Evolutionary conservation across 2,113 vertebrate genomes (phyloP), one percentile per base, ranked within the genome.

Genomic region (Daphoenositta chrysoptera): DNA sequence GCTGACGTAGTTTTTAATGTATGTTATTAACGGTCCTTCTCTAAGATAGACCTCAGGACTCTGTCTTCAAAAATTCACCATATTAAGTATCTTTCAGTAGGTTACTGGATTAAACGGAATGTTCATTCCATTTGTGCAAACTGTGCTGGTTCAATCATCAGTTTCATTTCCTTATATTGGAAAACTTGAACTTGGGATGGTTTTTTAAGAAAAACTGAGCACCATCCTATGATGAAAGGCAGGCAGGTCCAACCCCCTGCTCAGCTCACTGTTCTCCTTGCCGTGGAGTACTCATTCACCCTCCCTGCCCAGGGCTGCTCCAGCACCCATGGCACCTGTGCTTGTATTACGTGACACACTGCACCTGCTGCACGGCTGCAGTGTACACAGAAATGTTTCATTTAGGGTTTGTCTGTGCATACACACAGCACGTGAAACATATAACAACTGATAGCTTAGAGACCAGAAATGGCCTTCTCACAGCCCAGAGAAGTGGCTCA

Each of bases 281-380:
- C 19, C 61, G 51, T 24, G 63, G 28, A 72, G 45, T 11, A 40
- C 20, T 21, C 20, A 44, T 37, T 44, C 10, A 30, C 13, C 17
- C 3, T 69, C 10, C 68, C 8, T 40, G 71, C 31, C 48, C 9
- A 3, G 53, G 45, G 53, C 53, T 91, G 63, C 77, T 63, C 35
- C 42, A 45, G 76, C 53, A 53, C 31, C 44, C 61, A 31, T 20
- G 15, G 8, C 5, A 6, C 27, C n/a, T 53, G 30, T 76, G n/a
- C 48, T 45, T 28, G 16, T 23, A 7, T 40, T 61, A 9, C 7
- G 4, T 8, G 45, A 8, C 27, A 9, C 0, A 0, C 18, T 22
- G 5, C 24, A 15, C 31, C 48, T 4, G 2, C 45, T 54, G 28
- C 51, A 28, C 18, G 3, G 5, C 27, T 4, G 20, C 23, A 70